These are phyloP conservation scores for Serrognathus titanus DNA, from an alignment of 2,888 invertebrate genomes.

Conservation along the genomic window DNA sequence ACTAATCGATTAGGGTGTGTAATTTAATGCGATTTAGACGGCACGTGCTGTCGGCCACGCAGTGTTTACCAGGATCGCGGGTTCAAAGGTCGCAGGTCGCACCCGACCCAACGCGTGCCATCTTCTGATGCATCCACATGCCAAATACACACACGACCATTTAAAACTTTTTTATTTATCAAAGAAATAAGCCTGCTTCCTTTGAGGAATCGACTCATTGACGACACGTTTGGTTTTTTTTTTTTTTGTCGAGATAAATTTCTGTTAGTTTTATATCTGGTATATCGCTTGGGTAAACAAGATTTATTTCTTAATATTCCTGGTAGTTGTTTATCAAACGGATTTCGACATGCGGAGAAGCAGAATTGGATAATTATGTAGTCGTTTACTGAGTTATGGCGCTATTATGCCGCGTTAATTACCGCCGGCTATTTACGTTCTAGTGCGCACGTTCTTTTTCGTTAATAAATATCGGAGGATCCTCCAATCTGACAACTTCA, in stretches of 20 bases:
- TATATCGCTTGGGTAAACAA: conserved; percentile 11
- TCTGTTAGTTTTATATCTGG: conserved; percentile 8
- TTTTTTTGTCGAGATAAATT: too few relatives aligned
- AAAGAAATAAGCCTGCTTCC: background rate
- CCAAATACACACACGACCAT: background rate
- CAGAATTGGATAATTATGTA: conserved; percentile 1
- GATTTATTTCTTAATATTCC: conserved; percentile 15
- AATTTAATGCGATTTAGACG: conserved; percentile 14
- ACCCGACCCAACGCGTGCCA: conserved; percentile 15
- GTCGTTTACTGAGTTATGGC: background rate
- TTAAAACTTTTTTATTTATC: background rate
- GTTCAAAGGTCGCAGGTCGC: conserved; percentile 15
- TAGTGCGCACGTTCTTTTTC: too few relatives aligned
- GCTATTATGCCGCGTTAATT: too few relatives aligned
- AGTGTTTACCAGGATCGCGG: conserved; percentile 16
- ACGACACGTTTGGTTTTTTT: too few relatives aligned
- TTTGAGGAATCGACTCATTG: too few relatives aligned
- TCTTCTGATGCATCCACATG: background rate
- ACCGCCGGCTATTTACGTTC: too few relatives aligned
- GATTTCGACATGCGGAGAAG: conserved; percentile 6
- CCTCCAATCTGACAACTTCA: too few relatives aligned
- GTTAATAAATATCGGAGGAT: too few relatives aligned
- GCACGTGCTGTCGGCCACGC: conserved; percentile 16
- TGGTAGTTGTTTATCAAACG: conserved; percentile 8
- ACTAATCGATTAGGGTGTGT: conserved; percentile 12